Conservation (phyloP, 2,888 invertebrate genomes). For the Neoaliturus tenellus region DNA sequence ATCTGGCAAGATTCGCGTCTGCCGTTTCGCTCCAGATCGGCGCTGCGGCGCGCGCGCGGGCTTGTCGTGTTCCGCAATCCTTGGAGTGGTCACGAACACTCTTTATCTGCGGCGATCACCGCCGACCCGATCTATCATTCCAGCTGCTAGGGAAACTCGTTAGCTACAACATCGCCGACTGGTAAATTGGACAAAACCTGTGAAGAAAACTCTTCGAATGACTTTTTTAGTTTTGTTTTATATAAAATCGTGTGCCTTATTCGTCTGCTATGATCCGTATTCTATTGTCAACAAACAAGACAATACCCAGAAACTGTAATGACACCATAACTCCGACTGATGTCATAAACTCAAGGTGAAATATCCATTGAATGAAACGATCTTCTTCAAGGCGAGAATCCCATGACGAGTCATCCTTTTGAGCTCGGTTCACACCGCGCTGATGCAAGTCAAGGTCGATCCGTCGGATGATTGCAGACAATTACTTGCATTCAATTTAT, state of each 20-base stretch:
- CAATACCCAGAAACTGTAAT: no score
- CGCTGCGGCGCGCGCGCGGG: background rate
- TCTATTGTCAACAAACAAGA: no score
- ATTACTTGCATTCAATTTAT: background rate
- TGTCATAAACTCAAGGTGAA: background rate
- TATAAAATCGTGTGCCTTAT: no score
- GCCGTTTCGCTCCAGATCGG: background rate
- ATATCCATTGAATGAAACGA: background rate
- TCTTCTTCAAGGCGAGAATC: background rate
- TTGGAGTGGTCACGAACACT: constrained; percentile 35
- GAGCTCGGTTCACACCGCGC: background rate
- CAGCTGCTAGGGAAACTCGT: background rate
- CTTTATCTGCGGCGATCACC: background rate
- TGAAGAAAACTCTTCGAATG: no score
- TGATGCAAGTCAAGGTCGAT: background rate
- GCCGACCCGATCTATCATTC: constrained; percentile 7
- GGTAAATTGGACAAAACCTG: background rate
- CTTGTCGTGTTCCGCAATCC: constrained; percentile 20
- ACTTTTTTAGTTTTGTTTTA: no score
- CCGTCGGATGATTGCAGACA: background rate
- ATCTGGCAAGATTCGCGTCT: background rate
- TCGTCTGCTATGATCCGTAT: no score
- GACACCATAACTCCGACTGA: no score
- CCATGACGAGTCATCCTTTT: background rate
- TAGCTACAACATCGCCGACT: background rate